phyloP scores from a whole-genome alignment of 2,888 invertebrate genomes.

The Diadegma fenestrale region DNA sequence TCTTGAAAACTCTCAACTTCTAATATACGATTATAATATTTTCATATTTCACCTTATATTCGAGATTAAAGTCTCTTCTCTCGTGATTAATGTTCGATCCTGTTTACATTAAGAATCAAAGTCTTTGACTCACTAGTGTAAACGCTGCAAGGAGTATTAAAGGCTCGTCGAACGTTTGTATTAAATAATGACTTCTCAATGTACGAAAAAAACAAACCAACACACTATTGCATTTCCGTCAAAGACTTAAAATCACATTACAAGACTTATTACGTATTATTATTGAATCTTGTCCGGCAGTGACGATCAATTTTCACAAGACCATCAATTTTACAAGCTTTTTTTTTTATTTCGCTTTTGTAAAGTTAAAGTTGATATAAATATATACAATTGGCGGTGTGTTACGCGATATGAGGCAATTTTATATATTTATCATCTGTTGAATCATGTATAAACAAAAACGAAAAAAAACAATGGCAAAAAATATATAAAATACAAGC shows the following conservation, averaged over 20 bases:
- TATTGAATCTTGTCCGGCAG: constrained; percentile 54
- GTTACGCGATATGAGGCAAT: constrained; percentile 70
- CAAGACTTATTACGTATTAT: constrained; percentile 67
- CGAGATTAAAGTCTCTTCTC: constrained; percentile 17
- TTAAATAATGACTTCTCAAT: constrained; percentile 63
- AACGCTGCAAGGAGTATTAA: constrained; percentile 39
- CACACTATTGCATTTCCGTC: constrained; percentile 62
- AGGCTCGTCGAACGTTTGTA: constrained; percentile 57
- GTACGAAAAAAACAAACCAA: constrained; percentile 48
- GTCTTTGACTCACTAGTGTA: constrained; percentile 45
- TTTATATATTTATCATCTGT: constrained; percentile 76
- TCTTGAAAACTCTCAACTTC: constrained; percentile 69
- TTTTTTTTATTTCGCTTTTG: constrained; percentile 70
- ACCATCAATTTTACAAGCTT: constrained; percentile 50
- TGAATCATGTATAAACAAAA: constrained; percentile 75
- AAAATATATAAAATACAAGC: no score
- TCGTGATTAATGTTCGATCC: constrained; percentile 60
- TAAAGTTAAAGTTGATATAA: constrained; percentile 22
- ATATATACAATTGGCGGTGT: constrained; percentile 67
- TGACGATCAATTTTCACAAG: constrained; percentile 60
- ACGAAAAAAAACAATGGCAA: constrained; percentile 14
- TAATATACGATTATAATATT: constrained; percentile 65
- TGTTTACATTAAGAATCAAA: constrained; percentile 24
- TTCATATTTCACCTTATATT: constrained; percentile 63
- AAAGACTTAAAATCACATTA: constrained; percentile 70